Evolutionary conservation across 2,888 invertebrate species (phyloP).

Genomic region (Chrysodeixis includens): DNA sequence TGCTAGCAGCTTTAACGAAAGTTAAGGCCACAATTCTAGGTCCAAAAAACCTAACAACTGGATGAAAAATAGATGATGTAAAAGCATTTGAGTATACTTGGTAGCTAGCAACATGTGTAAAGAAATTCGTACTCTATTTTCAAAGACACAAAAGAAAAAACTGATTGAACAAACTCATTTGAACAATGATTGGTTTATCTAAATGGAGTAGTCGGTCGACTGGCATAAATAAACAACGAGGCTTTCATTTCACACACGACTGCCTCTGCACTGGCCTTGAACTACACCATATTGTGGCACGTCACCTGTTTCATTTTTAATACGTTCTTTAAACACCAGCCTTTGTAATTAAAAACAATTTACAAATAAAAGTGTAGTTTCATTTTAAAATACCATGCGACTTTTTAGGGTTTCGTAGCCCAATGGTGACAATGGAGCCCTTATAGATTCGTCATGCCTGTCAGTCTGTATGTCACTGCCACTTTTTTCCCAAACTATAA

Average conservation of each 20-base stretch:
- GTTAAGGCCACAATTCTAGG: neutral
- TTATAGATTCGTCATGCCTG: too few relatives aligned
- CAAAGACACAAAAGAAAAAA: neutral
- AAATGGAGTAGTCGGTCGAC: slow-evolving; percentile 37
- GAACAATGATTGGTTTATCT: slow-evolving; percentile 19
- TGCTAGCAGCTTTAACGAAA: neutral
- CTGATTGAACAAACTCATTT: neutral
- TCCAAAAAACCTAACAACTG: too few relatives aligned
- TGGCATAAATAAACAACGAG: slow-evolving; percentile 45
- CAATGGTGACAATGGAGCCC: too few relatives aligned
- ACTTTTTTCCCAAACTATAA: too few relatives aligned
- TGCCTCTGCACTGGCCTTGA: slow-evolving; percentile 51
- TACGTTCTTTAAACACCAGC: slow-evolving; percentile 21
- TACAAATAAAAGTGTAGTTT: slow-evolving; percentile 11
- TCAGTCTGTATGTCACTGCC: too few relatives aligned
- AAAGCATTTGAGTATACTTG: too few relatives aligned
- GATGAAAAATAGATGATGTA: too few relatives aligned
- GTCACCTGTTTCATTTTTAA: slow-evolving; percentile 39
- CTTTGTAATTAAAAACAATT: slow-evolving; percentile 23
- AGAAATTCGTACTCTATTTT: neutral
- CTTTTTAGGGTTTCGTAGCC: too few relatives aligned
- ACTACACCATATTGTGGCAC: slow-evolving; percentile 47
- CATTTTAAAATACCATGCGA: neutral
- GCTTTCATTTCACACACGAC: slow-evolving; percentile 47
- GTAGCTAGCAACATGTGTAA: too few relatives aligned